phyloP scores from a whole-genome alignment of 2,888 invertebrate species.

The Colletes collaris region DNA sequence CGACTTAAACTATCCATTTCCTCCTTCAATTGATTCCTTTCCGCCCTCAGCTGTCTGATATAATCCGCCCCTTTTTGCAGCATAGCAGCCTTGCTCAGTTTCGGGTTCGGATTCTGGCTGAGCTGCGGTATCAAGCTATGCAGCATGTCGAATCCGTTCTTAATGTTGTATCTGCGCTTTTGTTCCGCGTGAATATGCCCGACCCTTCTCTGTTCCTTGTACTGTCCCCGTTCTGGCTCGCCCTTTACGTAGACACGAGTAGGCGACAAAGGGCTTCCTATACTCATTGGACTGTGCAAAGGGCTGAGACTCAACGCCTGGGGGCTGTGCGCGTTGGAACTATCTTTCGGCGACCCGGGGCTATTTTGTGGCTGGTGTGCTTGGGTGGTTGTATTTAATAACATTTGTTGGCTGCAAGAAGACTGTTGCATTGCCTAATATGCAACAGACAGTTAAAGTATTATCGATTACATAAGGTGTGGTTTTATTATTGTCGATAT shows the following conservation, averaged over 20 bases:
- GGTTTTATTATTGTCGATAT: slow-evolving; percentile 34
- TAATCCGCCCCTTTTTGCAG: slow-evolving; percentile 98
- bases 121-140: slow-evolving; percentile 96
- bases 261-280: slow-evolving; percentile 87
- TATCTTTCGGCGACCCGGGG: slow-evolving; percentile 81
- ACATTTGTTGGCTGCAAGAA: slow-evolving; percentile 69
- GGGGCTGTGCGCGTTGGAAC: slow-evolving; percentile 78
- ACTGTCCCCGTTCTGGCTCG: slow-evolving; percentile 84
- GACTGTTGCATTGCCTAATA: slow-evolving; percentile 68
- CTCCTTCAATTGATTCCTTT: slow-evolving; percentile 93
- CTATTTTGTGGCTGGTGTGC: slow-evolving; percentile 74
- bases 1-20: slow-evolving; percentile 94
- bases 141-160: slow-evolving; percentile 97
- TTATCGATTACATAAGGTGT: slow-evolving; percentile 29
- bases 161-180: slow-evolving; percentile 97
- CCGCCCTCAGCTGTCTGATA: slow-evolving; percentile 93
- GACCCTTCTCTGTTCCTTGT: slow-evolving; percentile 89
- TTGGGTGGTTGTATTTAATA: slow-evolving; percentile 73
- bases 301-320: slow-evolving; percentile 83
- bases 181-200: slow-evolving; percentile 98
- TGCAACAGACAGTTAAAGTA: slow-evolving; percentile 25
- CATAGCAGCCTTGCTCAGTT: slow-evolving; percentile 98
- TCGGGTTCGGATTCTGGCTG: slow-evolving; percentile 94
- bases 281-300: slow-evolving; percentile 82
- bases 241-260: slow-evolving; percentile 81